These are phyloP conservation scores for Aplodontia rufa DNA, from an alignment of 2,113 vertebrate species.

Conservation along the genomic window DNA sequence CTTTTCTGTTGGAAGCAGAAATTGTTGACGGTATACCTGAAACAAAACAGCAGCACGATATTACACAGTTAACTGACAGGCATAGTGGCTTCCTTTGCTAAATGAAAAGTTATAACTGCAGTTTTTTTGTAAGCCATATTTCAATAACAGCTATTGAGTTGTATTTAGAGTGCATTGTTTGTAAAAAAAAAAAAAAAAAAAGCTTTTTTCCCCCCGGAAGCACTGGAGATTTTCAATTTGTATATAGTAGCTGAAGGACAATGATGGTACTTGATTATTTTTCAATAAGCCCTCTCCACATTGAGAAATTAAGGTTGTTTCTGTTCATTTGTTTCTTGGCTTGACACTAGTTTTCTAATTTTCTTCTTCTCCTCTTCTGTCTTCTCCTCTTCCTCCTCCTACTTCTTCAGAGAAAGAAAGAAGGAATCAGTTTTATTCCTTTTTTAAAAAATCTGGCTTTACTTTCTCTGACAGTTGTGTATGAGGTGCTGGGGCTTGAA, in stretches of 20 bases:
- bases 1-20: neutral
- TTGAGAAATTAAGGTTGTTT: neutral
- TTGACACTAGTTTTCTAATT: neutral
- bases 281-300: neutral
- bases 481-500: too few species aligned
- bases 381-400: too few species aligned
- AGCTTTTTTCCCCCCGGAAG: neutral
- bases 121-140: conserved; percentile 27
- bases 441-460: too few species aligned
- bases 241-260: neutral
- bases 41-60: neutral
- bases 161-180: neutral
- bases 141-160: neutral
- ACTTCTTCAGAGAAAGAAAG: too few species aligned
- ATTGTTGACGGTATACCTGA: neutral
- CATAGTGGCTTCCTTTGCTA: neutral
- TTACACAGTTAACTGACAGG: neutral
- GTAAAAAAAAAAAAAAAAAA: neutral
- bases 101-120: neutral
- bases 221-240: conserved; percentile 16
- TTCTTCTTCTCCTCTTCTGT: too few species aligned
- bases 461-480: too few species aligned
- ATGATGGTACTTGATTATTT: neutral
- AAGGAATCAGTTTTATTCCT: too few species aligned
- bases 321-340: neutral